These are phyloP conservation scores for Hydrozoanthus tunicans DNA, from an alignment of 64 coral and sea anemone genomes.

Conservation along the genomic window DNA sequence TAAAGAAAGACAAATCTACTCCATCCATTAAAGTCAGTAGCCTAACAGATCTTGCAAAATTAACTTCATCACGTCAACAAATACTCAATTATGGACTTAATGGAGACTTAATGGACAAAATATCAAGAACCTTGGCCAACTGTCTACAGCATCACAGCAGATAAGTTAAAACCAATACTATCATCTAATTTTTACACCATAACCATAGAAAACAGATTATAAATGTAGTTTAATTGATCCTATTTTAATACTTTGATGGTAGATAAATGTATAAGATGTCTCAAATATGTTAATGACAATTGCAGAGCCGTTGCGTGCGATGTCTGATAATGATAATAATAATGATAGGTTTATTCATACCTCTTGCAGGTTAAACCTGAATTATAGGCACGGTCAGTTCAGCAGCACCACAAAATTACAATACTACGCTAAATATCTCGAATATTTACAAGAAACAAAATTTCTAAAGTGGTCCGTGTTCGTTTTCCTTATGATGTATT, in stretches of 20 bases:
- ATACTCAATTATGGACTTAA: neutral
- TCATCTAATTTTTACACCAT: neutral
- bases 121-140: conserved; percentile 6
- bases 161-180: conserved; percentile 20
- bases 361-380: no score
- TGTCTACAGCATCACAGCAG: neutral
- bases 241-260: neutral
- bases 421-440: no score
- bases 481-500: no score
- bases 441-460: no score
- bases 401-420: no score
- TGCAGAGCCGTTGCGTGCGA: conserved; percentile 58
- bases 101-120: conserved; percentile 16
- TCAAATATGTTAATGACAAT: conserved; percentile 40
- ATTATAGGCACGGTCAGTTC: no score
- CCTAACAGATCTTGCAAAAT: conserved; percentile 45
- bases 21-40: conserved; percentile 45
- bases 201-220: neutral
- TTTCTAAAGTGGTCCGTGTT: no score
- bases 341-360: no score
- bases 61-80: conserved; percentile 27
- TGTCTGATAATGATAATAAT: neutral
- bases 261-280: conserved; percentile 41
- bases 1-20: conserved; percentile 22
- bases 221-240: conserved; percentile 18